Evolutionary conservation across 2,113 vertebrate species (phyloP).

Genomic region (Lichenostomus cassidix): DNA sequence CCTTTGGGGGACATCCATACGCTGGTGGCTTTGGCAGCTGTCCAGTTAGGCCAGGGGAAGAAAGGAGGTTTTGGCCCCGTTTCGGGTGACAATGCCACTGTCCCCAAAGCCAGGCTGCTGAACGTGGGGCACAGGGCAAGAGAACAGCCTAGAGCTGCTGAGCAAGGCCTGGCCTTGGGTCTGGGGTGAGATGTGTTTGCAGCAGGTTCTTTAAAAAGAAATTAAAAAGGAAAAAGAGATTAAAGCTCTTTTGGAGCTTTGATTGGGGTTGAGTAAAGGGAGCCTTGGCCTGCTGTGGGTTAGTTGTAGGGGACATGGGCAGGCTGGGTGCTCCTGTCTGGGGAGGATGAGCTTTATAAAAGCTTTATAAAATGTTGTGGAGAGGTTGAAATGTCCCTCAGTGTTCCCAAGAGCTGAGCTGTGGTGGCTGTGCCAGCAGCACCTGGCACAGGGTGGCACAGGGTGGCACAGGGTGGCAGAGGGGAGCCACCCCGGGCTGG

Average conservation of each 20-base stretch:
- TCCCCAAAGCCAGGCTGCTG: background rate
- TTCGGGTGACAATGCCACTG: background rate
- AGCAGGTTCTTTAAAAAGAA: background rate
- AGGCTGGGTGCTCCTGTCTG: background rate
- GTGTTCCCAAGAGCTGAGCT: background rate
- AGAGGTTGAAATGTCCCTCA: accelerated
- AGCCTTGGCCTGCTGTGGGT: accelerated
- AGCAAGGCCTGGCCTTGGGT: background rate
- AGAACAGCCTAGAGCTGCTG: background rate
- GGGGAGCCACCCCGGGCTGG: background rate
- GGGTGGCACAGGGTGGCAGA: background rate
- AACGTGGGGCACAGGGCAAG: accelerated
- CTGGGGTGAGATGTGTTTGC: background rate
- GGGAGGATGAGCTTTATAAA: background rate
- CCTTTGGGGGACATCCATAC: accelerated
- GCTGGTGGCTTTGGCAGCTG: background rate
- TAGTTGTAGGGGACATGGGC: background rate
- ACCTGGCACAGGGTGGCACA: background rate
- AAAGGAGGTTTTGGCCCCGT: accelerated
- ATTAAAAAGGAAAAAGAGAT: too few species aligned
- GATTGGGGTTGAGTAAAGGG: accelerated
- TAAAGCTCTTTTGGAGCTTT: background rate
- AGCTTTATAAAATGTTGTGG: background rate
- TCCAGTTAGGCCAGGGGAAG: background rate
- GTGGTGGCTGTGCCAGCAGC: accelerated